Evolutionary conservation across 2,113 vertebrate species (phyloP).

Genomic region (Festucalex cinctus): DNA sequence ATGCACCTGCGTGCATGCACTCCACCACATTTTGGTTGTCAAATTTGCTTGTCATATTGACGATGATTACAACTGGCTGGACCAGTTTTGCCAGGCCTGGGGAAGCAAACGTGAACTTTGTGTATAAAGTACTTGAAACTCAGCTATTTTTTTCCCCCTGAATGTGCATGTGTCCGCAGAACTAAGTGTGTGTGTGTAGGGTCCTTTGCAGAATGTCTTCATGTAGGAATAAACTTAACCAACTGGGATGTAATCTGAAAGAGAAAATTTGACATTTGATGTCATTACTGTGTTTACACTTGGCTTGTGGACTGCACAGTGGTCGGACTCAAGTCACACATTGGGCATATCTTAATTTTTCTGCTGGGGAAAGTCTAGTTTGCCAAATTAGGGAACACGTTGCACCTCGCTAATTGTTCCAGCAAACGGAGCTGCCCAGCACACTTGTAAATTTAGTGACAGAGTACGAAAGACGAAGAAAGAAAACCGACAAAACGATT

Average conservation of each 20-base stretch:
- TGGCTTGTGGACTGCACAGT: background rate
- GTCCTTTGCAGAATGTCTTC: background rate
- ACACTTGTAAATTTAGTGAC: too few species aligned
- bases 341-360: background rate
- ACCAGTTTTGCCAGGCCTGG: conserved; percentile 48
- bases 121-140: conserved; percentile 22
- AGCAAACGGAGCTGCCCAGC: too few species aligned
- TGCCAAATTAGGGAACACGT: too few species aligned
- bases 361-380: too few species aligned
- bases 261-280: background rate
- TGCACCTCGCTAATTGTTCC: too few species aligned
- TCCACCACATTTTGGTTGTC: background rate
- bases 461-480: too few species aligned
- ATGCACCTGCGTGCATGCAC: background rate
- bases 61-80: conserved; percentile 42
- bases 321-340: background rate
- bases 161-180: background rate
- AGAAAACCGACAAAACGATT: too few species aligned
- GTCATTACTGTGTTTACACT: background rate
- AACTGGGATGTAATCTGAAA: background rate
- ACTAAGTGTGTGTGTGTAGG: background rate
- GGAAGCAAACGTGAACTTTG: conserved; percentile 8
- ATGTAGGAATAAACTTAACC: background rate
- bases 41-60: conserved; percentile 51
- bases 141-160: conserved; percentile 9